phyloP scores from a whole-genome alignment of 2,888 invertebrate genomes.

The Drosophila borborema region DNA sequence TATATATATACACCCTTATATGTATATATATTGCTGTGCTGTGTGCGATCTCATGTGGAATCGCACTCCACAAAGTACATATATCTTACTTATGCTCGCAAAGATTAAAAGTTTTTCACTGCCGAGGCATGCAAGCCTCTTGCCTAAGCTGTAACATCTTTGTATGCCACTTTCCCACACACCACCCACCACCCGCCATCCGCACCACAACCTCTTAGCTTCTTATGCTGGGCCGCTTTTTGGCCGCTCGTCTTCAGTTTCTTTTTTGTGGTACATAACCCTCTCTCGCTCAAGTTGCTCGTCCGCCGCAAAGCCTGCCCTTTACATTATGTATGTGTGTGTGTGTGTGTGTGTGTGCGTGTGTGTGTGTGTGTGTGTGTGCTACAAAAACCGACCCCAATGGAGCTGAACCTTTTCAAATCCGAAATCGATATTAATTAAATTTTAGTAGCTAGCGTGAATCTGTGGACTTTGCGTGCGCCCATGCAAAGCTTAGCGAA shows the following conservation, averaged over 20 bases:
- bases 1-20: conserved; percentile 8
- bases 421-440: conserved; percentile 81
- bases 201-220: neutral
- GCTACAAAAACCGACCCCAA: conserved; percentile 44
- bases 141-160: conserved; percentile 80
- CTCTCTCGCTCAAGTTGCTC: conserved; percentile 74
- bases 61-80: conserved; percentile 61
- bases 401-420: conserved; percentile 70
- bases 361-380: conserved; percentile 18
- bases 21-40: conserved; percentile 16
- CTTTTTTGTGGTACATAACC: conserved; percentile 56
- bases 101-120: conserved; percentile 79
- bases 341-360: conserved; percentile 1
- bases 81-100: conserved; percentile 78
- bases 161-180: conserved; percentile 38
- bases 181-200: fast-evolving
- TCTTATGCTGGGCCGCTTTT: conserved; percentile 47
- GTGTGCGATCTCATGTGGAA: conserved; percentile 56
- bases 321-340: conserved; percentile 17
- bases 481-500: conserved; percentile 49
- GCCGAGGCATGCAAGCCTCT: conserved; percentile 70
- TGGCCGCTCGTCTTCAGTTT: conserved; percentile 49
- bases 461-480: conserved; percentile 51
- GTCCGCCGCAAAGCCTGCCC: conserved; percentile 71
- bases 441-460: conserved; percentile 77